These are phyloP conservation scores for Apotomis betuletana DNA, from an alignment of 2,888 invertebrate species.

Conservation along the genomic window DNA sequence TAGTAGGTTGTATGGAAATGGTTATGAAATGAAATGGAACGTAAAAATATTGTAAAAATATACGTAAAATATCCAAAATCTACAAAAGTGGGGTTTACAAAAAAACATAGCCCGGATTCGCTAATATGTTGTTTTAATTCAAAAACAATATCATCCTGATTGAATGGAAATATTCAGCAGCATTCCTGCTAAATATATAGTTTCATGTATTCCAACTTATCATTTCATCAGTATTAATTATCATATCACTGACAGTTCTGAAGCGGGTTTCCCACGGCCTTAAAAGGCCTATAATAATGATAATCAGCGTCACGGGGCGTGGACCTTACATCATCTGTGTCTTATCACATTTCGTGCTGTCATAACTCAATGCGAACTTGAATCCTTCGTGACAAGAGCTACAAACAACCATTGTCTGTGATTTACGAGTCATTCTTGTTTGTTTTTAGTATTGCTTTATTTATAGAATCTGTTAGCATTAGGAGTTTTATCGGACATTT, in stretches of 20 bases:
- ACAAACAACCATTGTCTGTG: not conserved
- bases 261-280: conserved; percentile 11
- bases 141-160: not conserved
- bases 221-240: not conserved
- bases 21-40: too few relatives aligned
- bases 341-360: conserved; percentile 23
- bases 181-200: too few relatives aligned
- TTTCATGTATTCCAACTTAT: too few relatives aligned
- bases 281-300: conserved; percentile 9
- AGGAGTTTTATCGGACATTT: conserved; percentile 12
- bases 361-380: conserved; percentile 1
- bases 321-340: conserved; percentile 22
- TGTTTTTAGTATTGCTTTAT: conserved; percentile 18
- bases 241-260: not conserved
- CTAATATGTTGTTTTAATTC: too few relatives aligned
- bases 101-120: too few relatives aligned
- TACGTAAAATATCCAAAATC: too few relatives aligned
- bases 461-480: conserved; percentile 18
- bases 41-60: too few relatives aligned
- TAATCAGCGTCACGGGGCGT: conserved; percentile 3
- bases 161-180: not conserved
- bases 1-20: too few relatives aligned
- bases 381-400: conserved; percentile 14
- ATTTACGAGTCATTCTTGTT: conserved; percentile 16
- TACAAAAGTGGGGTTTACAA: too few relatives aligned